Conservation (phyloP, 2,888 invertebrate genomes). For the Agrilus cyanescens region DNA sequence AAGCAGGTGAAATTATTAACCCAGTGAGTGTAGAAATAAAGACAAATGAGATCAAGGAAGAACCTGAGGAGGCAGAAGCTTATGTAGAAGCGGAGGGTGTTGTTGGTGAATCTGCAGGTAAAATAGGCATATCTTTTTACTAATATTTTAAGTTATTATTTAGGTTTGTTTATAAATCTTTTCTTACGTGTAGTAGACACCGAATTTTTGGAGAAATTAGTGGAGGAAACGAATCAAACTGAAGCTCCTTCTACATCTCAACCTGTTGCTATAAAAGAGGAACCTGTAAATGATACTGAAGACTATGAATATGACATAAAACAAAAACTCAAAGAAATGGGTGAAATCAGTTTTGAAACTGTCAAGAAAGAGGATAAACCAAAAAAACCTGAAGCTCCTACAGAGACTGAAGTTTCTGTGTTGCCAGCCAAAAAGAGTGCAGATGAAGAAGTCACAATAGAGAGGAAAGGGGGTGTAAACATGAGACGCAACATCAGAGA, state of each 20-base stretch:
- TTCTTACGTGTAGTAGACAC: background rate
- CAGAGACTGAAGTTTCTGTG: constrained; percentile 71
- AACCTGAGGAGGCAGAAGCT: background rate
- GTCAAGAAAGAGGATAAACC: constrained; percentile 35
- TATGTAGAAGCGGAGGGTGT: background rate
- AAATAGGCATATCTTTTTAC: too few relatives aligned
- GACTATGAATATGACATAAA: constrained; percentile 47
- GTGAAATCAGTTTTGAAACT: constrained; percentile 37
- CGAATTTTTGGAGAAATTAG: constrained; percentile 27
- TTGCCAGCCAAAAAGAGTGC: constrained; percentile 40
- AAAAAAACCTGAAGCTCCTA: constrained; percentile 37
- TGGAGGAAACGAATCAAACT: constrained; percentile 21
- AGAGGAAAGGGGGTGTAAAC: constrained; percentile 37
- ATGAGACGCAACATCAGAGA: constrained; percentile 81
- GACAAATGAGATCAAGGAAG: constrained; percentile 24
- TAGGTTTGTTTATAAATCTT: too few relatives aligned
- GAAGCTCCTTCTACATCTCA: constrained; percentile 6
- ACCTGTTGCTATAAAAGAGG: constrained; percentile 12
- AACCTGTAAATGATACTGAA: constrained; percentile 22
- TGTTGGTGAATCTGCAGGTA: too few relatives aligned
- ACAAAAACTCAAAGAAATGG: constrained; percentile 53
- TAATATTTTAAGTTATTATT: too few relatives aligned
- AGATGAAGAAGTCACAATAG: constrained; percentile 19
- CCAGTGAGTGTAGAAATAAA: constrained; percentile 17
- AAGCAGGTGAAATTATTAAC: constrained; percentile 27